A percentile compares a stretch with the other conserved stretches of the same genome.
Conservation (phyloP, 1,140 invertebrate species). For the Cherax quadricarinatus region DNA sequence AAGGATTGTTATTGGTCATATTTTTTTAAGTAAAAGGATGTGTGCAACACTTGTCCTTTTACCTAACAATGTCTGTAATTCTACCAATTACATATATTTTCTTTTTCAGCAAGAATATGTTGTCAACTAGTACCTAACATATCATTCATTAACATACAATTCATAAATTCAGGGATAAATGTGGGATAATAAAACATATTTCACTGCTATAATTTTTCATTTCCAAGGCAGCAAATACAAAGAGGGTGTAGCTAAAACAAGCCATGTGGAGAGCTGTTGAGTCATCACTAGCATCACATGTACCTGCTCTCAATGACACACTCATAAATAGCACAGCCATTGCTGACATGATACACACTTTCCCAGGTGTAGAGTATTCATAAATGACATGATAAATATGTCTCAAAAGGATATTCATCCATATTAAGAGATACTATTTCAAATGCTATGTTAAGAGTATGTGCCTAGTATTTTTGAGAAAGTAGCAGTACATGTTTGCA, state of each 20-base stretch:
- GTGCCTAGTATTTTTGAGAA: slow-evolving; percentile 10
- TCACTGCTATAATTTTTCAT: slow-evolving; percentile 47
- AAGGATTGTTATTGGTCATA: no score
- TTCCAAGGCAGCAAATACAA: slow-evolving; percentile 59
- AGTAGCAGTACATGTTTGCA: slow-evolving; percentile 19
- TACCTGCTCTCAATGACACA: slow-evolving; percentile 32
- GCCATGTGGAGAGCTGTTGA: slow-evolving; percentile 44
- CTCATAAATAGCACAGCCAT: slow-evolving; percentile 20
- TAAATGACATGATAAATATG: not conserved
- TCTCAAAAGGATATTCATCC: slow-evolving; percentile 3
- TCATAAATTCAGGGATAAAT: not conserved
- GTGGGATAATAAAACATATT: not conserved
- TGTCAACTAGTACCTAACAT: no score
- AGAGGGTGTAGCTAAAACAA: slow-evolving; percentile 58
- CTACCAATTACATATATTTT: no score
- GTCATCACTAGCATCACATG: slow-evolving; percentile 16
- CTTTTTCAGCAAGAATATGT: no score
- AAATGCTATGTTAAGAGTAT: slow-evolving; percentile 7
- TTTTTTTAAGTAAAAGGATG: no score
- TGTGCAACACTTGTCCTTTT: no score
- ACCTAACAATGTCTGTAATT: no score
- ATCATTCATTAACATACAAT: no score
- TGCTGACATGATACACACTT: not conserved
- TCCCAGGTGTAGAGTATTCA: not conserved
- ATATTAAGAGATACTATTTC: not conserved